A percentile compares a stretch with the other conserved stretches of the same genome.
phyloP scores from a whole-genome alignment of 2,888 invertebrate species.

The Uloborus plumipes region DNA sequence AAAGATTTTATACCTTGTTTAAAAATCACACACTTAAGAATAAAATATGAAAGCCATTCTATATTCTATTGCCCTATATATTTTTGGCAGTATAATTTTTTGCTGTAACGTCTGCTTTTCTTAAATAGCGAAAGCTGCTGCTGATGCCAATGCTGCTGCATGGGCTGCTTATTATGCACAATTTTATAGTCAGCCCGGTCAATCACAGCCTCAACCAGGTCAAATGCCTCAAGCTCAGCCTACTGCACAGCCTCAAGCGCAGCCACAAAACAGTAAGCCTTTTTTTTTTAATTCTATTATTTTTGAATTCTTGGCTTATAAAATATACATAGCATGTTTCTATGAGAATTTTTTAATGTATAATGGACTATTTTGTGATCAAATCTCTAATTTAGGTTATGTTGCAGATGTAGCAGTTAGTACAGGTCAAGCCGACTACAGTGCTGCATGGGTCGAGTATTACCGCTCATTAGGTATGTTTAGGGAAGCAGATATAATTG shows the following conservation, averaged over 20 bases:
- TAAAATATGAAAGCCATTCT: no score
- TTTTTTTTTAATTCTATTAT: neutral
- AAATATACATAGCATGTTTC: no score
- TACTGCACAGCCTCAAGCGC: constrained; percentile 24
- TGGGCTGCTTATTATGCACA: constrained; percentile 74
- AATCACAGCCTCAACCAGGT: constrained; percentile 66
- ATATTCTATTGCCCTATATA: no score
- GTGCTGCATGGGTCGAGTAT: constrained; percentile 97
- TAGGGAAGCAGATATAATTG: constrained; percentile 93
- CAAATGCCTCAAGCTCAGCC: constrained; percentile 63
- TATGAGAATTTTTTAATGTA: no score
- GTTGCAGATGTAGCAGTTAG: constrained; percentile 2
- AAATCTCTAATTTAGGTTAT: neutral
- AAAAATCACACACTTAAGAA: no score
- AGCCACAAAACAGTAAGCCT: constrained; percentile 11
- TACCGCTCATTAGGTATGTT: constrained; percentile 93
- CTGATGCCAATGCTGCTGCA: constrained; percentile 71
- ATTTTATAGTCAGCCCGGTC: constrained; percentile 70
- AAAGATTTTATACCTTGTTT: no score
- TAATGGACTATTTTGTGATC: no score
- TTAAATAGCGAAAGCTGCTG: constrained; percentile 42
- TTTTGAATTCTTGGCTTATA: neutral
- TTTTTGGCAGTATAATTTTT: no score
- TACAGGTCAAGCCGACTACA: constrained; percentile 82
- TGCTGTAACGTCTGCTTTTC: neutral